Base-by-base conservation (phyloP, 2,113 vertebrate species). In the Salminus brasiliensis region DNA sequence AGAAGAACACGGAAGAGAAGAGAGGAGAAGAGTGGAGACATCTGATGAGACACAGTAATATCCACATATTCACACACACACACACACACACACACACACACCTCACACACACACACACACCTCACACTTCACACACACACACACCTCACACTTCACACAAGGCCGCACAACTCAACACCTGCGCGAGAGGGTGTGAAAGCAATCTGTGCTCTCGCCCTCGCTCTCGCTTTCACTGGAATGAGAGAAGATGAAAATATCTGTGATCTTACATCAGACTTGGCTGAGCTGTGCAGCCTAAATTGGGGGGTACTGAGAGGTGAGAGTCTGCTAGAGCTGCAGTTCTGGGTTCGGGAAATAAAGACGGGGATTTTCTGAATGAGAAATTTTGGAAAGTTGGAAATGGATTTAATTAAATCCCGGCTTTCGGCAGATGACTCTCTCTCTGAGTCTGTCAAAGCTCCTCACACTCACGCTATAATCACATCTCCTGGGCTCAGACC, bases 81-180 rank as follows among this genome's bases (percentile, higher is more conserved):
- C 62, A 60, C 72, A 68, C 29, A 41, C 39, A 41, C 5, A 41
- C 39, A 39, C 43, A 41, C 34, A 68, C 63, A 68, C 63, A 57
- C 65, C 49, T 7, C 59, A 65, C 27, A 80, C 60, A 41, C 34
- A 41, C 63, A 68, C 62, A 60, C 72, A 68, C 29, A 45, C 53
- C 4, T 66, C 21, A 39, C 21, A 60, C 49, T n/a, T n/a, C n/a
- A n/a, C n/a, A n/a, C n/a, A n/a, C n/a, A n/a, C n/a, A n/a, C n/a
- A n/a, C n/a, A n/a, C n/a, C n/a, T n/a, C n/a, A n/a, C n/a, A n/a
- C 53, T 5, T 66, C 21, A 39, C 21, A 60, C 49, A 7, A 69
- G 57, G 27, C 21, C 43, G 55, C 60, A 66, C 34, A 80, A 41
- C 59, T 34, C 25, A 13, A 55, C 67, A 76, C 23, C 25, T 43